Evolutionary conservation across 2,888 invertebrate species (phyloP), one percentile per base, ranked within the genome.

Genomic region (Taenaris catops): DNA sequence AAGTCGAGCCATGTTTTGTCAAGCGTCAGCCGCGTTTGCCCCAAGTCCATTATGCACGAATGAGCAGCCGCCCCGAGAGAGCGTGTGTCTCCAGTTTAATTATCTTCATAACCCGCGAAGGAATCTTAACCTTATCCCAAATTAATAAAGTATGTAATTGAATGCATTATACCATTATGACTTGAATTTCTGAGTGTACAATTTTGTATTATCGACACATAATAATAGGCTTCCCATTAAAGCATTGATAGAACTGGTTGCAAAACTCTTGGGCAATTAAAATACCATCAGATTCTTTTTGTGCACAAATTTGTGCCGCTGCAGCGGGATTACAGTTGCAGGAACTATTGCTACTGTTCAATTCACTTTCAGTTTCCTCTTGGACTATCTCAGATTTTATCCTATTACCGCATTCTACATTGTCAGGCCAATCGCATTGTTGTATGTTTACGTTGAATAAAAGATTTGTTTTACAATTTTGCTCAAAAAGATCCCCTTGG

Each of bases 1-100:
- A 86, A 86, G 86, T 83, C 52, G 61, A 60, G 58, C 70, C 69
- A 73, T 76, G 73, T 81, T 84, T 83, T 80, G 81, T 80, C 80
- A 80, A 74, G 74, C 74, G 65, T 72, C 74, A 69, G 76, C 55
- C 69, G 70, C 67, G 63, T 49, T 68, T 63, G 69, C 78, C 65
- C 71, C 59, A 63, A 73, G 76, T 70, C 76, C 78, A 84, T 84
- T 86, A 86, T 79, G 81, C 83, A 83, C 83, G 81, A 84, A 81
- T 81, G 76, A 84, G 63, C 79, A 78, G 65, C 72, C 80, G 72
- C 81, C 83, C 80, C 78, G 74, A 83, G 81, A 84, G 84, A 83
- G 68, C 76, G 74, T 69, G 67, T 79, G 72, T 73, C 75, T 64
- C 65, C 55, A 60, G 63, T 62, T 69, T 79, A 79, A 81, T 81